Base-by-base conservation (phyloP, 35 echinoderm and acorn worm genomes). In the Acanthaster planci region DNA sequence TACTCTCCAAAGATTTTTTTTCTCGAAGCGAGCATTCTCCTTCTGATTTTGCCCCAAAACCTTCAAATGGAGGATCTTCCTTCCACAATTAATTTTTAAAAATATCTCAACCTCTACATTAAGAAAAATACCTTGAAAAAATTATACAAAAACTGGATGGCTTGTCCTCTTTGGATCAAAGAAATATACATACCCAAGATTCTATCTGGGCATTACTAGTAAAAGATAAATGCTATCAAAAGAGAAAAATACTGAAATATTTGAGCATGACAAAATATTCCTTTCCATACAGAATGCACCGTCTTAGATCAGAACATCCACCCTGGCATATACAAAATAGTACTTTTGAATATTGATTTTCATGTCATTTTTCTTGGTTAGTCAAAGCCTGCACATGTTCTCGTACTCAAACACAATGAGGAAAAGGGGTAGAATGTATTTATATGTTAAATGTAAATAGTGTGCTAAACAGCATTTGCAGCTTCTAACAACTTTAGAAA, bases 271-370 rank as follows among this genome's bases (percentile, higher is more conserved):
- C 64, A 72, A 72, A 72, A 72, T 72, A 72, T 47, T 47, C 12
- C 29, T 72, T 26, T 68, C 64, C 64, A 31, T 72, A 72, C 22
- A 72, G 26, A 12, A 26, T 34, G 34, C 64, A 72, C 30, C 26
- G 5, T 31, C 30, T 6, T 15, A 1, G 14, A 27, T 35, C 29
- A 29, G 64, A 47, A 47, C 34, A 72, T 72, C 23, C 64, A 72
- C 64, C 64, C 64, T 72, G 64, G 64, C 29, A 72, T 72, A 72
- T 72, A 72, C 34, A 72, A 72, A 72, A 72, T 34, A 72, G 64
- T 72, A 72, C 64, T 72, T 72, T 31, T 47, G 4, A 6, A 6
- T 31, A 72, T 27, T 21, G 14, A 72, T 72, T 72, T 1, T 7
- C 18, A 12, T n/a, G n/a, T n/a, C n/a, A 72, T 35, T 26, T 72